A percentile compares a stretch with the other conserved stretches of the same genome.
phyloP scores from a whole-genome alignment of 2,113 vertebrate genomes.

The Dermatemys mawii region DNA sequence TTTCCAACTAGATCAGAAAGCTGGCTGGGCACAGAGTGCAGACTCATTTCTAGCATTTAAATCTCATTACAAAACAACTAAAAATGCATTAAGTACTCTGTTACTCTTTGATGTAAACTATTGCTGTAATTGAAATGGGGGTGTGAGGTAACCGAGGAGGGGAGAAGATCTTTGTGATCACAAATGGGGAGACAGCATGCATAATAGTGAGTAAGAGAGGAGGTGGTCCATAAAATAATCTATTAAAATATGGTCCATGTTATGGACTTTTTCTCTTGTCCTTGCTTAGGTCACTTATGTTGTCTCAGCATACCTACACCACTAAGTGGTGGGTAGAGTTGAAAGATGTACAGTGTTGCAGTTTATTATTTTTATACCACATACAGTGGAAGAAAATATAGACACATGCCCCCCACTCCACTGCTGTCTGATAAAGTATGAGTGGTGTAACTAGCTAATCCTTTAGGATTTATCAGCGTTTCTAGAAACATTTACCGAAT shows the following conservation, averaged over 20 bases:
- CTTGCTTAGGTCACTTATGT: not conserved
- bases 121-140: not conserved
- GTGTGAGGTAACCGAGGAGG: not conserved
- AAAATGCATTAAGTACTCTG: not conserved
- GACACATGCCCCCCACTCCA: not conserved
- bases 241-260: not conserved
- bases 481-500: not conserved
- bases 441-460: not conserved
- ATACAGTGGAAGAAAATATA: not conserved
- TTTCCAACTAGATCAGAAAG: not conserved
- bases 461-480: not conserved
- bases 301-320: too few species aligned
- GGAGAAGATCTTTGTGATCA: not conserved
- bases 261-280: not conserved
- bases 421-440: not conserved
- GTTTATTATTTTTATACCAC: not conserved
- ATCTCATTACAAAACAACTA: not conserved
- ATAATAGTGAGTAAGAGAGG: not conserved
- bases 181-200: not conserved
- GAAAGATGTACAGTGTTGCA: not conserved
- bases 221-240: not conserved
- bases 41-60: not conserved
- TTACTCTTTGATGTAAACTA: not conserved
- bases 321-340: not conserved
- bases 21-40: not conserved